A percentile compares a stretch with the other conserved stretches of the same genome.
phyloP scores from a whole-genome alignment of 2,797 vertebrate genomes.

The Neosilurus mollespiculum region DNA sequence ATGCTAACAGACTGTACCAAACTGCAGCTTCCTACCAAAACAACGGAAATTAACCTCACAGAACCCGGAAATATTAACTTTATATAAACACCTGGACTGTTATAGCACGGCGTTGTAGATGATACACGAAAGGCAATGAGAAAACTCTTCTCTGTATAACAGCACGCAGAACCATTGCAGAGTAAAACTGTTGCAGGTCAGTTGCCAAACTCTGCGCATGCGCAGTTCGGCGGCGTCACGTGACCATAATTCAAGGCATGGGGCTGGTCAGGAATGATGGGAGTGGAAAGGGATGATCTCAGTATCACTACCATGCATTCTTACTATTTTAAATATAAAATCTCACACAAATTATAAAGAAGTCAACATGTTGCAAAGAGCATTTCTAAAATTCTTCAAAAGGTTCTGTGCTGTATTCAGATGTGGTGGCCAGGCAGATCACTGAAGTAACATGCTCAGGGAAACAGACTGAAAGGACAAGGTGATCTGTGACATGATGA shows the following conservation, averaged over 20 bases:
- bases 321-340: neutral
- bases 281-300: too few species aligned
- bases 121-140: neutral
- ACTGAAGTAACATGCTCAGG: neutral
- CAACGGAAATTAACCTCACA: neutral
- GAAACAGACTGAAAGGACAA: neutral
- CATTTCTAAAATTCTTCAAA: neutral
- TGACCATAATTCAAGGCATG: neutral
- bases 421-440: neutral
- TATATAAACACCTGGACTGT: conserved; percentile 42
- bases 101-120: conserved; percentile 5
- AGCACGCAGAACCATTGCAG: conserved; percentile 27
- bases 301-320: neutral
- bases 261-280: too few species aligned
- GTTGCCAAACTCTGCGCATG: conserved; percentile 6
- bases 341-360: neutral
- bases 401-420: neutral
- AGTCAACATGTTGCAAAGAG: neutral
- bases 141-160: conserved; percentile 8
- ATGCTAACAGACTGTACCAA: neutral
- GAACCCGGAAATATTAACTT: neutral
- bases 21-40: neutral
- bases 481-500: neutral
- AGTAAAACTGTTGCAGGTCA: neutral
- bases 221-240: neutral